Evolutionary conservation across 2,888 invertebrate species (phyloP).

Genomic region (Phymatocera aterrima): DNA sequence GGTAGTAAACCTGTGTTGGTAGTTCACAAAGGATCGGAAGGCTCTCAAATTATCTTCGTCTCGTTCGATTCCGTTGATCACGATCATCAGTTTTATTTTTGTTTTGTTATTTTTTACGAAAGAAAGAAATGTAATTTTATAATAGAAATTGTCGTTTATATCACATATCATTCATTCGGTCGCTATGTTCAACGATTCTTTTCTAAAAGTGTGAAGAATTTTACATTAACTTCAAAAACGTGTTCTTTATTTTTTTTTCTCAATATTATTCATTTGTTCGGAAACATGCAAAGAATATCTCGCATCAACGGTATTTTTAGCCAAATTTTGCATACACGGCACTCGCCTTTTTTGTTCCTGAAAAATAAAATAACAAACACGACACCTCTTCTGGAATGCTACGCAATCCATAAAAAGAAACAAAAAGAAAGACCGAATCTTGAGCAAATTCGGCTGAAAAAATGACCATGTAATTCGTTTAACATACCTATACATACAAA

Average conservation of each 20-base stretch:
- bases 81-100: not conserved
- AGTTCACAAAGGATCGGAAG: slow-evolving; percentile 34
- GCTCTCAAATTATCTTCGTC: slow-evolving; percentile 41
- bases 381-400: too few relatives aligned
- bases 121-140: too few relatives aligned
- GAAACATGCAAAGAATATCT: slow-evolving; percentile 34
- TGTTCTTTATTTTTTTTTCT: not conserved
- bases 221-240: slow-evolving; percentile 1
- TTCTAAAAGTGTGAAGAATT: slow-evolving; percentile 27
- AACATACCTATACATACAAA: too few relatives aligned
- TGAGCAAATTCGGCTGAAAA: not conserved
- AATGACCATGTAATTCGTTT: too few relatives aligned
- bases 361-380: slow-evolving; percentile 36
- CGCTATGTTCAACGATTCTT: slow-evolving; percentile 15
- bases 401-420: too few relatives aligned
- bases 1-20: not conserved
- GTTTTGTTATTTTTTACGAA: not conserved
- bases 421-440: not conserved
- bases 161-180: not conserved
- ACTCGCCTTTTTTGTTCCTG: slow-evolving; percentile 22
- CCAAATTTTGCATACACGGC: not conserved
- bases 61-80: slow-evolving; percentile 30
- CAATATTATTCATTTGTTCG: too few relatives aligned
- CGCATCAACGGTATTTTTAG: slow-evolving; percentile 33
- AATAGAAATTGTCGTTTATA: too few relatives aligned